Conservation (phyloP, 2,888 invertebrate genomes). For the Geotrupes spiniger region DNA sequence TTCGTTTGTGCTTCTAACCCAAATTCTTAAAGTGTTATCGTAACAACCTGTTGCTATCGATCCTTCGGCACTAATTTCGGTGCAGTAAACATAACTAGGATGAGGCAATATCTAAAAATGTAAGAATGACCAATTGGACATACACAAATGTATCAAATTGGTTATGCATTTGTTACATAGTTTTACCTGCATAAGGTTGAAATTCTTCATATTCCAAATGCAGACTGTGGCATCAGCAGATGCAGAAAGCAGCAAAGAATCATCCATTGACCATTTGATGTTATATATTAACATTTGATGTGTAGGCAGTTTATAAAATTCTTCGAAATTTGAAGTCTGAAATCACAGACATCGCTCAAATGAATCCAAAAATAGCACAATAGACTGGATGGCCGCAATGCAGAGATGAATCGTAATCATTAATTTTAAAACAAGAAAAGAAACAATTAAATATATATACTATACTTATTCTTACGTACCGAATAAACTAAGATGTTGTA, state of each 20-base stretch:
- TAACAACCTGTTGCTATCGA: conserved; percentile 63
- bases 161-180: conserved; percentile 6
- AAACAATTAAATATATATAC: conserved; percentile 9
- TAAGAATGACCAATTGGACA: conserved; percentile 12
- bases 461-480: conserved; percentile 41
- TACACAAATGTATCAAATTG: neutral
- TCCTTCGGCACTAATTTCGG: conserved; percentile 55
- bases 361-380: no score
- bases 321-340: conserved; percentile 33
- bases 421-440: no score
- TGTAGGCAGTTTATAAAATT: conserved; percentile 49
- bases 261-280: conserved; percentile 60
- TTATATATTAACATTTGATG: conserved; percentile 66
- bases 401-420: no score
- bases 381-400: no score
- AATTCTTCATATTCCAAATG: conserved; percentile 55
- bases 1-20: conserved; percentile 49
- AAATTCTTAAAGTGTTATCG: conserved; percentile 63
- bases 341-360: no score
- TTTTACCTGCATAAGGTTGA: conserved; percentile 45
- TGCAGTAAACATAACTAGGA: conserved; percentile 65
- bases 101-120: conserved; percentile 59
- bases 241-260: conserved; percentile 57
- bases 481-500: conserved; percentile 55
- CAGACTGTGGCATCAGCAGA: conserved; percentile 66